Evolutionary conservation across 1,140 invertebrate species (phyloP).

Genomic region (Nilaparvata lugens): DNA sequence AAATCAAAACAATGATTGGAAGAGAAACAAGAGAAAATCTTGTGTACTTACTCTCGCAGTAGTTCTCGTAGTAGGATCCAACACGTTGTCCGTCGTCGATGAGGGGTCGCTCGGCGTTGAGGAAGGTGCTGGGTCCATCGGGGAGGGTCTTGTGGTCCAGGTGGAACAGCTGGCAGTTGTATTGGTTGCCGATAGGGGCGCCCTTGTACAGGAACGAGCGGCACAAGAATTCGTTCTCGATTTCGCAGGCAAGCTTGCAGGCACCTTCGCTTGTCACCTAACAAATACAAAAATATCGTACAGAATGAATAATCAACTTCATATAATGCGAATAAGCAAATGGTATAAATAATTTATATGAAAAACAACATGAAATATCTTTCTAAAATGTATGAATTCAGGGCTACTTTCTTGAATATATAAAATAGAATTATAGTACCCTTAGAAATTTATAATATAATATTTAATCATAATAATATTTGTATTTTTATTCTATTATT

Average conservation of each 20-base stretch:
- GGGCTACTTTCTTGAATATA: too few species aligned
- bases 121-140: slow-evolving; percentile 81
- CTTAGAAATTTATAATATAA: too few species aligned
- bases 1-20: too few species aligned
- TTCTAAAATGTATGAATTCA: too few species aligned
- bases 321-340: not conserved
- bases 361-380: not conserved
- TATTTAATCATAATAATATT: too few species aligned
- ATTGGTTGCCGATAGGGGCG: slow-evolving; percentile 57
- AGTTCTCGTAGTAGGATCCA: slow-evolving; percentile 82
- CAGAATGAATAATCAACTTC: not conserved
- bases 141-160: slow-evolving; percentile 85
- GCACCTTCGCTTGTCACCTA: slow-evolving; percentile 70
- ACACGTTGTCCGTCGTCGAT: slow-evolving; percentile 84
- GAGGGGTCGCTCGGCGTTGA: slow-evolving; percentile 77
- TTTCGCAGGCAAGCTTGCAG: slow-evolving; percentile 80
- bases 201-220: slow-evolving; percentile 80
- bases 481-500: too few species aligned
- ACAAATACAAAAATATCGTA: too few species aligned
- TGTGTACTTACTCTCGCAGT: slow-evolving; percentile 62
- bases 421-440: too few species aligned
- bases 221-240: slow-evolving; percentile 88
- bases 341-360: not conserved
- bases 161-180: slow-evolving; percentile 88
- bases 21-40: too few species aligned